Evolutionary conservation across 2,113 vertebrate genomes (phyloP).

Genomic region (Megalops atlanticus): DNA sequence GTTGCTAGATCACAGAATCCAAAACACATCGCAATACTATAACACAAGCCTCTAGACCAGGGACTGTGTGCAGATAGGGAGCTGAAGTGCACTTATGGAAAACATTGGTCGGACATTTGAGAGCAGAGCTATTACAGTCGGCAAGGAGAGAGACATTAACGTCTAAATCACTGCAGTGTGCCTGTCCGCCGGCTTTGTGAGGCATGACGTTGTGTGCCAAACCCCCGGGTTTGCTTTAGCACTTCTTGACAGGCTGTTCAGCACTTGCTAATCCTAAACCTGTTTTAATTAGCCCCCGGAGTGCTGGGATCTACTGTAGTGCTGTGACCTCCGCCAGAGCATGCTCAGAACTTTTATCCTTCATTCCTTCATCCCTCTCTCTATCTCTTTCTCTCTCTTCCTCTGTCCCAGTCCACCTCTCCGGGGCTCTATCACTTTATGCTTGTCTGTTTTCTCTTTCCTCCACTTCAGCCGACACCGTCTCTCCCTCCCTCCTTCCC

Average conservation of each 20-base stretch:
- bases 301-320: neutral
- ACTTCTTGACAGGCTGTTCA: neutral
- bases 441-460: neutral
- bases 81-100: too few relatives aligned
- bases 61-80: neutral
- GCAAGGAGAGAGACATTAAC: neutral
- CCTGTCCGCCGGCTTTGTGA: neutral
- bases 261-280: neutral
- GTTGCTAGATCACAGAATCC: too few relatives aligned
- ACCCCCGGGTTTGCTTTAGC: neutral
- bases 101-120: neutral
- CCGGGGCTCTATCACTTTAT: too few relatives aligned
- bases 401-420: neutral
- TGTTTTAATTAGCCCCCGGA: conserved; percentile 7
- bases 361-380: neutral
- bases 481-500: neutral
- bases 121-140: neutral
- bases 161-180: neutral
- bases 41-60: too few relatives aligned
- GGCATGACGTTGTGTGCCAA: neutral
- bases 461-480: neutral
- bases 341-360: conserved; percentile 6
- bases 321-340: neutral
- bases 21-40: too few relatives aligned
- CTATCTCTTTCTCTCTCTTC: neutral